Conservation (phyloP, 1,140 invertebrate species). For the Pristionchus pacificus region DNA sequence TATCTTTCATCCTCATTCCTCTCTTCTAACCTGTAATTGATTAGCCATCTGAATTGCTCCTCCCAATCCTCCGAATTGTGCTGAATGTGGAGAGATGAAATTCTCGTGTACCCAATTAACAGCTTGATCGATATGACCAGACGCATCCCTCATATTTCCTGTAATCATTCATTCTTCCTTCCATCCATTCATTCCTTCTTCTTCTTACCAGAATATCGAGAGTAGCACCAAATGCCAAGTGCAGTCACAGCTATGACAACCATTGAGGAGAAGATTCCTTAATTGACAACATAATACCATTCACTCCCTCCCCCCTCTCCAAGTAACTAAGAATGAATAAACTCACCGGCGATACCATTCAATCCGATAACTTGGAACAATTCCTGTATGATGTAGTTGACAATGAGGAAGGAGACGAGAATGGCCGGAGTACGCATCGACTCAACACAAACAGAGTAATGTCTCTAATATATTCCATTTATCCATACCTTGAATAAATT, state of each 20-base stretch:
- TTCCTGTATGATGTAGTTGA: constrained; percentile 55
- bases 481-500: constrained; percentile 52
- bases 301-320: not conserved
- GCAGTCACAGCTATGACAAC: constrained; percentile 42
- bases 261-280: constrained; percentile 47
- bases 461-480: not conserved
- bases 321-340: not conserved
- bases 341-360: constrained; percentile 40
- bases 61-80: constrained; percentile 21
- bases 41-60: constrained; percentile 28
- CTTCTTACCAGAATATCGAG: constrained; percentile 52
- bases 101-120: constrained; percentile 43
- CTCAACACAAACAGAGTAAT: not conserved
- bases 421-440: constrained; percentile 57
- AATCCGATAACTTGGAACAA: constrained; percentile 54
- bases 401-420: constrained; percentile 46
- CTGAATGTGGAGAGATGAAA: constrained; percentile 35
- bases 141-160: not conserved
- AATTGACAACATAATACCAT: not conserved
- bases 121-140: constrained; percentile 28
- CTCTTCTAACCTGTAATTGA: not conserved
- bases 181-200: no score
- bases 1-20: no score
- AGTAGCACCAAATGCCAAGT: constrained; percentile 47
- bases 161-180: no score